phyloP scores from a whole-genome alignment of 2,797 vertebrate genomes.

The Muscicapa striata region DNA sequence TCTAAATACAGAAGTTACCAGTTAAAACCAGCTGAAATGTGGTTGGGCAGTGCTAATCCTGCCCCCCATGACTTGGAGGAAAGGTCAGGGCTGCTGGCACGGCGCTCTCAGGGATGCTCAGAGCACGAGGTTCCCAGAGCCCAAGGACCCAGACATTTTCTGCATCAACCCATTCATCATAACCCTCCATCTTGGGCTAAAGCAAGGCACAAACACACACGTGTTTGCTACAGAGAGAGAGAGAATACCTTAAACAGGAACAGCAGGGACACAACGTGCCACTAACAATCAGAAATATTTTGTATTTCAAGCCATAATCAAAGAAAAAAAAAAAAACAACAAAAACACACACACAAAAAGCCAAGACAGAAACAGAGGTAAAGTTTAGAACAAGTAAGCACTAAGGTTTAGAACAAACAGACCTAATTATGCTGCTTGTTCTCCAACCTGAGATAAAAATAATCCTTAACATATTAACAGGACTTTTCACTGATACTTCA shows the following conservation, averaged over 20 bases:
- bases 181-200: constrained; percentile 76
- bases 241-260: neutral
- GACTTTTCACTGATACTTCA: neutral
- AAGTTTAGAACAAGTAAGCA: neutral
- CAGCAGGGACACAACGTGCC: neutral
- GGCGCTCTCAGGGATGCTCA: constrained; percentile 73
- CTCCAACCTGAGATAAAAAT: constrained; percentile 16
- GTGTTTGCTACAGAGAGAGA: neutral
- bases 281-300: neutral
- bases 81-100: constrained; percentile 80
- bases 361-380: neutral
- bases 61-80: constrained; percentile 57
- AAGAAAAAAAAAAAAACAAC: neutral
- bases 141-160: constrained; percentile 76
- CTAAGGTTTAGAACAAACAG: constrained; percentile 14
- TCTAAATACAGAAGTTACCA: constrained; percentile 57
- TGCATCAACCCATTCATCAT: constrained; percentile 71
- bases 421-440: constrained; percentile 33
- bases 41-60: constrained; percentile 56
- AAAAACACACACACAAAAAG: neutral
- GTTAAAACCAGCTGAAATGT: constrained; percentile 58
- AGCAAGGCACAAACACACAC: neutral
- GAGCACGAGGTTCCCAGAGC: constrained; percentile 73
- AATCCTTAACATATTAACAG: neutral
- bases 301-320: neutral